A percentile compares a stretch with the other conserved stretches of the same genome.
phyloP scores from a whole-genome alignment of 2,888 invertebrate genomes.

The Sphaerophoria rueppellii region DNA sequence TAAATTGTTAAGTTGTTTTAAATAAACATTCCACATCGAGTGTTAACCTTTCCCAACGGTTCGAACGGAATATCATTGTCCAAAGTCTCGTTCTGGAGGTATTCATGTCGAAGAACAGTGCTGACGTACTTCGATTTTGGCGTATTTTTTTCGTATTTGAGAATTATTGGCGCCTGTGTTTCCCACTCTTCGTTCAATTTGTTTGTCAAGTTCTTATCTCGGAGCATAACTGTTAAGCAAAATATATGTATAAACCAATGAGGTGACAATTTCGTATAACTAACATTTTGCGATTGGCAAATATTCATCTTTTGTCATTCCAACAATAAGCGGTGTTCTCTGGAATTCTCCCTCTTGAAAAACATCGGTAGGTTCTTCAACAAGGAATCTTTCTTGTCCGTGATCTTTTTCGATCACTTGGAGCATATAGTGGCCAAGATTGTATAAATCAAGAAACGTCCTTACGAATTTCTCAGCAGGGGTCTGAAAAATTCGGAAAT shows the following conservation, averaged over 20 bases:
- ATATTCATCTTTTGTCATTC: slow-evolving; percentile 87
- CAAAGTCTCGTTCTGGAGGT: slow-evolving; percentile 74
- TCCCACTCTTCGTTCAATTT: slow-evolving; percentile 77
- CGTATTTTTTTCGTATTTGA: slow-evolving; percentile 80
- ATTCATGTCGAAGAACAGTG: slow-evolving; percentile 74
- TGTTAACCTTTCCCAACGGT: slow-evolving; percentile 68
- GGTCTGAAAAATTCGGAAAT: slow-evolving; percentile 60
- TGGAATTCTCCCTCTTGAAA: slow-evolving; percentile 84
- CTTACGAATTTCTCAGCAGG: slow-evolving; percentile 77
- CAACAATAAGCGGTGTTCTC: slow-evolving; percentile 86
- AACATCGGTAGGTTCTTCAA: slow-evolving; percentile 84
- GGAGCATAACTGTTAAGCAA: slow-evolving; percentile 81
- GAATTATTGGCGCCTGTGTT: slow-evolving; percentile 77
- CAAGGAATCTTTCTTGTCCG: slow-evolving; percentile 86
- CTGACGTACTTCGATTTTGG: slow-evolving; percentile 79
- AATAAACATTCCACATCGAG: too few species aligned
- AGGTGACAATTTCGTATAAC: slow-evolving; percentile 45
- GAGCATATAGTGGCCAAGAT: slow-evolving; percentile 82
- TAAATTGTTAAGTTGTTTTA: background rate
- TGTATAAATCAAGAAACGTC: slow-evolving; percentile 77
- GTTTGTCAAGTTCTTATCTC: slow-evolving; percentile 82
- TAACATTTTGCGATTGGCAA: slow-evolving; percentile 83
- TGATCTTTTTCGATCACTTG: slow-evolving; percentile 86
- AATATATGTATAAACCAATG: too few species aligned
- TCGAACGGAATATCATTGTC: slow-evolving; percentile 75